Percentiles rank a stretch among this genome's conserved stretches.
These are phyloP conservation scores for Lepidostoma basale DNA, from an alignment of 1,140 invertebrate species.

Conservation along the genomic window DNA sequence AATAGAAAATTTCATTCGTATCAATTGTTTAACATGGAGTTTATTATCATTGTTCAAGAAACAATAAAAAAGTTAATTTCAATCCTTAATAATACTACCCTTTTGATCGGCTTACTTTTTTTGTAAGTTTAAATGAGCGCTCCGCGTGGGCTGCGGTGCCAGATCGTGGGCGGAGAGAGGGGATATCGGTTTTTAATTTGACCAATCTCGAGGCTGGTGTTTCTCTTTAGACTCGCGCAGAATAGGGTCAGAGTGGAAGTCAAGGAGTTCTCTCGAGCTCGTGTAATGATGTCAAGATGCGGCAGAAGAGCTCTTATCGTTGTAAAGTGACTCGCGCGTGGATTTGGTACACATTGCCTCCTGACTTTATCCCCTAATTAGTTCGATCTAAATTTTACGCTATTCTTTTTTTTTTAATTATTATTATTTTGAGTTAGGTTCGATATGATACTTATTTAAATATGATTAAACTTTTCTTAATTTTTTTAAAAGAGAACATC, in stretches of 20 bases:
- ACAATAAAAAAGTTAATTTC: neutral
- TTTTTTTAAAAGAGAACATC: too few species aligned
- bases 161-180: constrained; percentile 13
- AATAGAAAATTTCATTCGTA: too few species aligned
- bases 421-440: too few species aligned
- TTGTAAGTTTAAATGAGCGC: neutral
- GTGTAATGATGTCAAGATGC: constrained; percentile 18
- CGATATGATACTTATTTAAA: too few species aligned
- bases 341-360: neutral
- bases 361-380: neutral
- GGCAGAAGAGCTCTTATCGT: neutral
- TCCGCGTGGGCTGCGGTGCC: neutral
- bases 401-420: too few species aligned
- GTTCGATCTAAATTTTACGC: neutral
- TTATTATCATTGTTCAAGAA: too few species aligned
- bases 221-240: neutral
- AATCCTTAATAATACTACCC: neutral
- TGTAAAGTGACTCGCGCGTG: neutral
- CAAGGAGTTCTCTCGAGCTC: constrained; percentile 15
- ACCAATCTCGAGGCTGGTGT: neutral
- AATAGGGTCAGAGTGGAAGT: constrained; percentile 24
- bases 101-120: neutral
- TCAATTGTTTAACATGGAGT: too few species aligned
- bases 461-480: too few species aligned
- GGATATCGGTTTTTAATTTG: neutral